These are phyloP conservation scores for Polypterus senegalus DNA, from an alignment of 2,113 vertebrate genomes.

Conservation along the genomic window DNA sequence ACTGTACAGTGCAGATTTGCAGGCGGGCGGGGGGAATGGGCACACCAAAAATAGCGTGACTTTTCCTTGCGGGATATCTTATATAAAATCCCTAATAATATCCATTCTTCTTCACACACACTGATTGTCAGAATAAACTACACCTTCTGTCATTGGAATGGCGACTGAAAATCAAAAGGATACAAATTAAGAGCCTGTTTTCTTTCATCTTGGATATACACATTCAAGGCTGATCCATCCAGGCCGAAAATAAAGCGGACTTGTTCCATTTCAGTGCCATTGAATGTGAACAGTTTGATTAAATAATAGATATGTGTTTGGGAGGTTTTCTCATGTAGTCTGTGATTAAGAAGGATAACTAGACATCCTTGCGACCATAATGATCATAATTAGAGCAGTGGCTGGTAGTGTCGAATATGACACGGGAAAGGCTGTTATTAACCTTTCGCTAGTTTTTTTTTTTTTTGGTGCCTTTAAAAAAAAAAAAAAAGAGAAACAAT, in stretches of 20 bases:
- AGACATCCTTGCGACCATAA: conserved; percentile 87
- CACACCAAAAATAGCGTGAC: conserved; percentile 22
- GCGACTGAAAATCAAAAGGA: conserved; percentile 49
- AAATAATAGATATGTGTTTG: conserved; percentile 97
- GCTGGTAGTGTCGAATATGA: conserved; percentile 82
- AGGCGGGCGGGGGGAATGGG: conserved; percentile 30
- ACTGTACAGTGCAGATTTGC: conserved; percentile 41
- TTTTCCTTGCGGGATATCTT: conserved; percentile 30
- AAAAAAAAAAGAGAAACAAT: conserved; percentile 16
- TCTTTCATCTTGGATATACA: conserved; percentile 55
- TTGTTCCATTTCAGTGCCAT: conserved; percentile 57
- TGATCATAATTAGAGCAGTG: conserved; percentile 90
- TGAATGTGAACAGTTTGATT: conserved; percentile 90
- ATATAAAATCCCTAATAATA: conserved; percentile 42
- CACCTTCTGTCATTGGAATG: conserved; percentile 46
- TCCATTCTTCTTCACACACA: conserved; percentile 40
- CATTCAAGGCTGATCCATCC: conserved; percentile 50
- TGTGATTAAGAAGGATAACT: conserved; percentile 92
- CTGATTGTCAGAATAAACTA: conserved; percentile 51
- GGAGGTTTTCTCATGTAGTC: conserved; percentile 64
- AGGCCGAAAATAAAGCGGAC: conserved; percentile 93
- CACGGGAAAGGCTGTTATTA: conserved; percentile 85
- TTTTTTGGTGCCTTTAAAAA: conserved; percentile 32
- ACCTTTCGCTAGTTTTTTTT: conserved; percentile 71
- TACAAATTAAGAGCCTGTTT: conserved; percentile 47